A percentile compares a stretch with the other conserved stretches of the same genome.
These are phyloP conservation scores for Alligator mississippiensis DNA, from an alignment of 2,113 vertebrate species.

Conservation along the genomic window DNA sequence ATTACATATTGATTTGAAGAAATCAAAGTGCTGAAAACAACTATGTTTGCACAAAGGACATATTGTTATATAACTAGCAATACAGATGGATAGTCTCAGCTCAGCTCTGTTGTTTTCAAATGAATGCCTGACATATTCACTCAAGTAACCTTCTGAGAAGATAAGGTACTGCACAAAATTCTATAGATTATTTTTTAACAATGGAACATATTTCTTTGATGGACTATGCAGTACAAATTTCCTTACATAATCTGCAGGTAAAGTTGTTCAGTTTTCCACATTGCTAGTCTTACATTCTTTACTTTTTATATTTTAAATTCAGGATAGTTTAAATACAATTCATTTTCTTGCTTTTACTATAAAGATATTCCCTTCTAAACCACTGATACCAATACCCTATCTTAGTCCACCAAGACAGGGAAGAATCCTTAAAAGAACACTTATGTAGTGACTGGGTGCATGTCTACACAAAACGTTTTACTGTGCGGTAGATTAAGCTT, in stretches of 20 bases:
- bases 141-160: not conserved
- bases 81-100: not conserved
- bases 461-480: no score
- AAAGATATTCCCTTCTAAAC: not conserved
- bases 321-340: not conserved
- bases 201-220: not conserved
- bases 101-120: not conserved
- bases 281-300: not conserved
- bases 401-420: not conserved
- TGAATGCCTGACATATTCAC: not conserved
- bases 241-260: not conserved
- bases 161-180: not conserved
- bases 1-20: slow-evolving; percentile 63
- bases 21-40: slow-evolving; percentile 9
- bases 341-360: not conserved
- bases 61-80: not conserved
- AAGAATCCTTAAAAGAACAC: not conserved
- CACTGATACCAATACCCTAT: not conserved
- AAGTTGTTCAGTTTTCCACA: not conserved
- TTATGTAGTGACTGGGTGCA: no score
- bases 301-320: not conserved
- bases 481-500: no score
- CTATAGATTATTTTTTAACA: not conserved
- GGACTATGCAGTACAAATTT: not conserved
- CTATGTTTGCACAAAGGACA: not conserved